Percentiles rank a stretch among this genome's conserved stretches.
Conservation (phyloP, 2,888 invertebrate genomes). For the Cataglyphis cursor region DNA sequence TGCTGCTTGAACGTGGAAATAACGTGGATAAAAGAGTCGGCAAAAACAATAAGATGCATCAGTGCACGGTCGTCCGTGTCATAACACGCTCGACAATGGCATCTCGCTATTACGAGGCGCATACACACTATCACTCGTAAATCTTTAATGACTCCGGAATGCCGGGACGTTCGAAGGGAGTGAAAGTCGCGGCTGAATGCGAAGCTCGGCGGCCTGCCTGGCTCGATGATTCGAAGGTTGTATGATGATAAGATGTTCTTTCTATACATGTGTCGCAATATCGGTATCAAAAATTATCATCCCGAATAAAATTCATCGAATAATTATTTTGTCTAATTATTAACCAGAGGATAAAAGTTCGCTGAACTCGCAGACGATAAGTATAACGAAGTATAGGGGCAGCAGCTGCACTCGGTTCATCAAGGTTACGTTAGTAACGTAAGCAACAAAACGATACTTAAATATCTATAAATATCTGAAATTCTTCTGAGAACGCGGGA, state of each 20-base stretch:
- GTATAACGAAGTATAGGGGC: neutral
- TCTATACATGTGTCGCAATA: neutral
- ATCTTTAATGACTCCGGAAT: slow-evolving; percentile 73
- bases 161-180: slow-evolving; percentile 69
- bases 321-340: neutral
- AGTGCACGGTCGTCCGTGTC: slow-evolving; percentile 57
- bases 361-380: slow-evolving; percentile 2
- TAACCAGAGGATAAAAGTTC: neutral
- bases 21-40: slow-evolving; percentile 39
- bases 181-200: slow-evolving; percentile 68
- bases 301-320: neutral
- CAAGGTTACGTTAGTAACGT: slow-evolving; percentile 20
- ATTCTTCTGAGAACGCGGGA: neutral
- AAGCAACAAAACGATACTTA: neutral
- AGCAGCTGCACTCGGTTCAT: neutral
- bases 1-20: slow-evolving; percentile 5
- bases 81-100: slow-evolving; percentile 67
- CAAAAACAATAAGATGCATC: slow-evolving; percentile 37
- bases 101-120: slow-evolving; percentile 60
- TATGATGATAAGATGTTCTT: slow-evolving; percentile 15
- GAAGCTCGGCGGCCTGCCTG: slow-evolving; percentile 37
- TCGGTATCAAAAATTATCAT: neutral
- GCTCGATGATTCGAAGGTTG: slow-evolving; percentile 25
- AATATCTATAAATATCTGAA: slow-evolving; percentile 28
- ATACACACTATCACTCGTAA: slow-evolving; percentile 54